A percentile compares a stretch with the other conserved stretches of the same genome.
Conservation (phyloP, 2,113 vertebrate genomes). For the Oreochromis aureus region DNA sequence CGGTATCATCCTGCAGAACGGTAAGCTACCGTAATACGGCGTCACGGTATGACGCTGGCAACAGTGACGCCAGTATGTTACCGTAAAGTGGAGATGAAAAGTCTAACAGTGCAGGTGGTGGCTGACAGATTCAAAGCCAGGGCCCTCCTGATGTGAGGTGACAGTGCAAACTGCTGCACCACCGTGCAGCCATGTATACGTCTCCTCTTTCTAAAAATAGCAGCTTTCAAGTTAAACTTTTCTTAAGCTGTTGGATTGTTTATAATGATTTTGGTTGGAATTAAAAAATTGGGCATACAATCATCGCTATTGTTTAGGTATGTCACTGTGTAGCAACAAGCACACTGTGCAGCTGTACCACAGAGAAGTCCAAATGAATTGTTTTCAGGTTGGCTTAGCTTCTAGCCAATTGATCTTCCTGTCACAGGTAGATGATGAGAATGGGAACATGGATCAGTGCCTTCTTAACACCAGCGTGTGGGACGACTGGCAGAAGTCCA, state of each 20-base stretch:
- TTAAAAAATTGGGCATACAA: not conserved
- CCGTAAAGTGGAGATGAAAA: too few relatives aligned
- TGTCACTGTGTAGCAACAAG: not conserved
- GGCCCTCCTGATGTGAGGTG: not conserved
- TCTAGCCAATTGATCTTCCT: conserved; percentile 6
- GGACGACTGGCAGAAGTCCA: not conserved
- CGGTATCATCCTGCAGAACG: too few relatives aligned
- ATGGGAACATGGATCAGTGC: conserved; percentile 11
- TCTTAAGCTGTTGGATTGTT: not conserved
- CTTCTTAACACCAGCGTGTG: not conserved
- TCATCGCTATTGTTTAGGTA: not conserved
- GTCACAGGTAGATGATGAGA: conserved; percentile 5
- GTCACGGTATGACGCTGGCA: too few relatives aligned
- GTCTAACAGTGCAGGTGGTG: too few relatives aligned
- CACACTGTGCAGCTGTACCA: not conserved
- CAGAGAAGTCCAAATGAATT: not conserved
- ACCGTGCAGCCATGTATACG: not conserved
- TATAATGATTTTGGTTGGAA: not conserved
- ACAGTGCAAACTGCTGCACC: not conserved
- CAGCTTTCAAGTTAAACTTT: not conserved
- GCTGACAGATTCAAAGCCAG: not conserved
- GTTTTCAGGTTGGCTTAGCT: not conserved
- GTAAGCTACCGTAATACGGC: too few relatives aligned
- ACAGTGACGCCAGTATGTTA: too few relatives aligned
- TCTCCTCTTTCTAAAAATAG: not conserved